These are phyloP conservation scores for Arctopsyche grandis DNA, from an alignment of 1,140 invertebrate species.

Conservation along the genomic window DNA sequence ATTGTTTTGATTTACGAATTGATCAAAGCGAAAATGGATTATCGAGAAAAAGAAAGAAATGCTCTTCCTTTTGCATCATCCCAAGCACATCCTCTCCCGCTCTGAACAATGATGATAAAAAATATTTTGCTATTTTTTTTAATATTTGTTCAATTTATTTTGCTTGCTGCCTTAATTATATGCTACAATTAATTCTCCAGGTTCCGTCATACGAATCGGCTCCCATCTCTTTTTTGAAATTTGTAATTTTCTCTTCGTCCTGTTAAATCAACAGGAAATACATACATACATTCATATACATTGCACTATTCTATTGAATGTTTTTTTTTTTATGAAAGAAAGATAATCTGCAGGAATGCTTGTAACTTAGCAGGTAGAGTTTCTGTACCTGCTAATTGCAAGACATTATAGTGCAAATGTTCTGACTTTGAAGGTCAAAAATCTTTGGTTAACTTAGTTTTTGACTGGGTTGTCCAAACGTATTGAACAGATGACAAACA, in stretches of 20 bases:
- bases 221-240: conserved; percentile 49
- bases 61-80: not conserved
- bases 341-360: not conserved
- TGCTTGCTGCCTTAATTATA: conserved; percentile 30
- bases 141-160: conserved; percentile 28
- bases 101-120: not conserved
- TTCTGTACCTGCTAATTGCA: too few species aligned
- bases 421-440: too few species aligned
- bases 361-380: too few species aligned
- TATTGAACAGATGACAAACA: conserved; percentile 28
- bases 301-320: too few species aligned
- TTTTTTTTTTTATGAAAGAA: not conserved
- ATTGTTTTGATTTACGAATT: too few species aligned
- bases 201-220: conserved; percentile 35
- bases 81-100: conserved; percentile 5
- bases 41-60: too few species aligned
- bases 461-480: too few species aligned
- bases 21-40: too few species aligned
- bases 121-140: conserved; percentile 5
- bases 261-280: not conserved
- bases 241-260: conserved; percentile 49
- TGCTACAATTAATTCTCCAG: conserved; percentile 42
- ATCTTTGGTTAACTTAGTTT: too few species aligned
- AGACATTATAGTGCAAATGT: too few species aligned
- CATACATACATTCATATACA: not conserved